Percentiles rank a stretch among this genome's conserved stretches.
Conservation (phyloP, 2,888 invertebrate species). For the Acanthococcus lagerstroemiae region DNA sequence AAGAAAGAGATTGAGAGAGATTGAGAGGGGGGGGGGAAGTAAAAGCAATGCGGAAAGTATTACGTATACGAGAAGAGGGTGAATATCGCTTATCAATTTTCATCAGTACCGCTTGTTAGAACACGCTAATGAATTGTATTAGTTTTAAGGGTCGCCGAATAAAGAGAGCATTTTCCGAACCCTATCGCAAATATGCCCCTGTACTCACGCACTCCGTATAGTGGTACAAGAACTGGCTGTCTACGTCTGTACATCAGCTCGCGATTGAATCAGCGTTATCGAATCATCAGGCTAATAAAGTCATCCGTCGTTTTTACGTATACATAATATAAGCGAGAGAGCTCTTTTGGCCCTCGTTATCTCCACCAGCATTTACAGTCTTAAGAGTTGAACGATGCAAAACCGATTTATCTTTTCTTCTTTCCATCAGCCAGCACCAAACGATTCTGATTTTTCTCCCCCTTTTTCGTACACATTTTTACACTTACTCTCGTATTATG, state of each 20-base stretch:
- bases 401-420: background rate
- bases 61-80: slow-evolving; percentile 2
- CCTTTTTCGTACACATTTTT: background rate
- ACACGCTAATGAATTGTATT: slow-evolving; percentile 30
- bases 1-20: background rate
- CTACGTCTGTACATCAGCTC: no score
- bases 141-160: slow-evolving; percentile 25
- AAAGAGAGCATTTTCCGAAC: slow-evolving; percentile 15
- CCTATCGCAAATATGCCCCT: background rate
- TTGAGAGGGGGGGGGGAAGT: background rate
- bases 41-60: background rate
- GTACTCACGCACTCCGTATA: background rate
- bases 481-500: background rate
- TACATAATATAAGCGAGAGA: background rate
- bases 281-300: background rate
- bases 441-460: background rate
- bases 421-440: background rate
- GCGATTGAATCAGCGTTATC: background rate
- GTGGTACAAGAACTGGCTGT: no score
- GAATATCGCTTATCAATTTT: slow-evolving; percentile 28
- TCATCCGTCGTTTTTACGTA: background rate
- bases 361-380: background rate
- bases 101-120: slow-evolving; percentile 29
- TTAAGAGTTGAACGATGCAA: background rate
- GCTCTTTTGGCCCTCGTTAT: background rate